Base-by-base conservation (phyloP, 2,113 vertebrate species). In the Stigmatopora nigra region DNA sequence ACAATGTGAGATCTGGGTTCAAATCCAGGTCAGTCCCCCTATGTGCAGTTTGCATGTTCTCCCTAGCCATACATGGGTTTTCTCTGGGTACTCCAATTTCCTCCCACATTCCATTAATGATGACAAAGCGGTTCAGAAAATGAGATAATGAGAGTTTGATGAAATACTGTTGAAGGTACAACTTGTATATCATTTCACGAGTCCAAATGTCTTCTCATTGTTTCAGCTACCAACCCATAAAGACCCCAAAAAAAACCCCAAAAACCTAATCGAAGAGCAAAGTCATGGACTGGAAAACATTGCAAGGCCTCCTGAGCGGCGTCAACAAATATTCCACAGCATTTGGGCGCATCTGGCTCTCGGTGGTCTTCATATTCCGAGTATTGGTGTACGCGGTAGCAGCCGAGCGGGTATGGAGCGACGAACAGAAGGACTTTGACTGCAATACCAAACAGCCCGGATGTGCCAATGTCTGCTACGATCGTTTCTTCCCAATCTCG, bases 301-400 rank as follows among this genome's bases (percentile, higher is more conserved):
- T 94, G 25, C 92, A 92, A 78, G 87, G 79, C 55, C 82, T 94
- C 41, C 91, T 95, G 63, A 94, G 92, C 0, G 93, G 93, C 0
- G 92, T 93, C 44, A 94, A 93, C 80, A 93, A 92, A 72, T 94
- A 93, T 78, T 94, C 92, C 44, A 95, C 93, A 0, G 92, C 89
- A 0, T 92, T 94, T 1, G 87, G 93, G 14, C 90, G 91, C 12
- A 80, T 95, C 65, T 95, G 93, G 93, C 88, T 94, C 62, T 94
- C 93, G 0, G 90, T 95, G 79, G 93, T 95, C 59, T 93, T 95
- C 59, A 88, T 94, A 56, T 95, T 94, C 82, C 84, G 92, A 2
- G 88, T 94, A 64, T 82, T 94, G 84, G 93, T 94, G 68, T 94
- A 92, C 2, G 91, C 93, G 71, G 93, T 95, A 77, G 93, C 92